Base-by-base conservation (phyloP, 1,140 invertebrate species). In the Amphibalanus amphitrite region DNA sequence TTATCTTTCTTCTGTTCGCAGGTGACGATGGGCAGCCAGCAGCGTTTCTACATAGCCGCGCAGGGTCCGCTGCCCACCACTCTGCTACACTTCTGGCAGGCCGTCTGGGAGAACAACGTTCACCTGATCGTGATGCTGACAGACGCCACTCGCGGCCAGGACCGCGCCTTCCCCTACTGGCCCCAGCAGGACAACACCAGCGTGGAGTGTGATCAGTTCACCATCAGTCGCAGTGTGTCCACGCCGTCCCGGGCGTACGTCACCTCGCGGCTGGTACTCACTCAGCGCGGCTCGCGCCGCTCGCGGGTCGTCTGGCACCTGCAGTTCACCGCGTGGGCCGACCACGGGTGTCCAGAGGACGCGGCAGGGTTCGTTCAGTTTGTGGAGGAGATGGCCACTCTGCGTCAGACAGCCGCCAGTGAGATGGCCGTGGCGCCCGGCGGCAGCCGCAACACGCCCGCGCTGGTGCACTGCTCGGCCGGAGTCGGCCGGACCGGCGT, bases 21-120 rank as follows among this genome's bases (percentile, higher is more conserved):
- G 88, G 87, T 87, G 73, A 89, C 86, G 29, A 87, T 90, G 38
- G 89, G 88, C 74, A 86, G 73, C 84, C 86, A 73, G 72, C 88
- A 90, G 75, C 83, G 88, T 38, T 91, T 90, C 79, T 95, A 94
- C 80, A 90, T 94, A 71, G 88, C 90, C 33, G 88, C 88, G 20
- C 91, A 92, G 79, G 87, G 87, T 26, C 89, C 89, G 17, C 79
- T 88, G 47, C 78, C 82, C 68, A 80, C 82, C 65, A 89, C 86
- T 13, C 78, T 85, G 25, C 70, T 75, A 23, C 79, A 81, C 29
- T 89, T 95, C 78, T 96, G 93, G 93, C 88, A 91, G 80, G 90
- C 90, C 82, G 85, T 91, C 59, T 93, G 90, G 90, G 90, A 93
- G 81, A 85, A 88, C 38, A 87, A 91, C 79, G 88, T 90, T 0